Evolutionary conservation across 2,888 invertebrate genomes (phyloP).

Genomic region (Agapetus fuscipes): DNA sequence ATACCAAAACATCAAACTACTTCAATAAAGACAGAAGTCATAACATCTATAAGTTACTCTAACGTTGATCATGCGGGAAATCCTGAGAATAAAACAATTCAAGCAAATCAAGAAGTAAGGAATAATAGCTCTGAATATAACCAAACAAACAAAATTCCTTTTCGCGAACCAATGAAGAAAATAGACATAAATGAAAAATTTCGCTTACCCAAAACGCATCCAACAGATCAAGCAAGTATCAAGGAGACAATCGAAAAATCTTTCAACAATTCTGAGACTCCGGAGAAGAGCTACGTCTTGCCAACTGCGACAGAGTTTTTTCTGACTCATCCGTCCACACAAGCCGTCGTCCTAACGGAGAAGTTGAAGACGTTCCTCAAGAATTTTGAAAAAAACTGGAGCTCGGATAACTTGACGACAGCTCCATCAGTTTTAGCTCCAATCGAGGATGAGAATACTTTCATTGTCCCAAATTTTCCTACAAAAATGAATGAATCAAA

Average conservation of each 20-base stretch:
- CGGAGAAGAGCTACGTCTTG: slow-evolving; percentile 12
- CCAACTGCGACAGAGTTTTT: slow-evolving; percentile 21
- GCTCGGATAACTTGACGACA: slow-evolving; percentile 3
- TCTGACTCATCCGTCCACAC: slow-evolving; percentile 19
- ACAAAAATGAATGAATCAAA: not conserved
- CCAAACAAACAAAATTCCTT: not conserved
- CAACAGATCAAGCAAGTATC: slow-evolving; percentile 7
- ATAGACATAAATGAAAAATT: slow-evolving; percentile 21
- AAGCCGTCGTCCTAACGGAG: slow-evolving; percentile 17
- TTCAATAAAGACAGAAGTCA: slow-evolving; percentile 28
- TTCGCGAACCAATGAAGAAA: slow-evolving; percentile 14
- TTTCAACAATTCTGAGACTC: not conserved
- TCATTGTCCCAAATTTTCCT: not conserved
- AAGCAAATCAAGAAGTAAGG: no score
- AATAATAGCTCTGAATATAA: not conserved
- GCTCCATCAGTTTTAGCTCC: slow-evolving; percentile 13
- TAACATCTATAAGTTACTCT: slow-evolving; percentile 31
- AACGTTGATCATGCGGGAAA: slow-evolving; percentile 2
- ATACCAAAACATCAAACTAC: slow-evolving; percentile 21
- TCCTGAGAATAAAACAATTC: no score
- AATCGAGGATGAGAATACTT: slow-evolving; percentile 5
- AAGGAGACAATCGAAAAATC: slow-evolving; percentile 10
- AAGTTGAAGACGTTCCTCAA: slow-evolving; percentile 15
- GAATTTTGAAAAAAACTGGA: slow-evolving; percentile 11
- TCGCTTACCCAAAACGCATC: slow-evolving; percentile 19